Conservation (phyloP, 2,797 vertebrate species). For the Triplophysa bombifrons region DNA sequence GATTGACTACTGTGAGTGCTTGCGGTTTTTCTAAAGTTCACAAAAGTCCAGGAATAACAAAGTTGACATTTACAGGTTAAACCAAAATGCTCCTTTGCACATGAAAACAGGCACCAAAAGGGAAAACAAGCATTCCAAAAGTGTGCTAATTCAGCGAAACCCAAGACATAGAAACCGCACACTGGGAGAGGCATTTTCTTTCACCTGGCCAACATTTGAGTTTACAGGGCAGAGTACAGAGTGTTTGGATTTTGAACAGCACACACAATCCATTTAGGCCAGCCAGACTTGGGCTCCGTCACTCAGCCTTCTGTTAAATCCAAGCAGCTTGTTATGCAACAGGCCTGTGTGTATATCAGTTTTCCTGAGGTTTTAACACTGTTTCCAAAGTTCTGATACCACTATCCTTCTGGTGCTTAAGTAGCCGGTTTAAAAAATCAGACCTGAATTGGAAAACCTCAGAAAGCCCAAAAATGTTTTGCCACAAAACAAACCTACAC, state of each 20-base stretch:
- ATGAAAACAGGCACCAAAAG: neutral
- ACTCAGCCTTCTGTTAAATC: conserved; percentile 32
- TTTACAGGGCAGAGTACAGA: conserved; percentile 28
- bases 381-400: conserved; percentile 40
- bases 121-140: neutral
- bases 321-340: conserved; percentile 46
- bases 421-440: conserved; percentile 1
- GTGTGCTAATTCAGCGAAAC: conserved; percentile 8
- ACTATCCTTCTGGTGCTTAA: conserved; percentile 19
- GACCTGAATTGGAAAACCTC: neutral
- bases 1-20: no score
- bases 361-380: conserved; percentile 35
- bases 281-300: conserved; percentile 18
- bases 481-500: neutral
- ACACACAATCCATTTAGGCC: conserved; percentile 45
- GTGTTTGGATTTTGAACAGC: conserved; percentile 23
- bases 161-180: neutral
- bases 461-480: neutral
- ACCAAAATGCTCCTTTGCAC: conserved; percentile 8
- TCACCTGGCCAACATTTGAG: neutral
- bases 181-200: neutral
- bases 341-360: conserved; percentile 33
- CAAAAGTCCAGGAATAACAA: neutral
- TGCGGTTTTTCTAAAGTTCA: neutral
- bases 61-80: conserved; percentile 6